Evolutionary conservation across 2,797 vertebrate genomes (phyloP).

Genomic region (Catostomus latipinnis): DNA sequence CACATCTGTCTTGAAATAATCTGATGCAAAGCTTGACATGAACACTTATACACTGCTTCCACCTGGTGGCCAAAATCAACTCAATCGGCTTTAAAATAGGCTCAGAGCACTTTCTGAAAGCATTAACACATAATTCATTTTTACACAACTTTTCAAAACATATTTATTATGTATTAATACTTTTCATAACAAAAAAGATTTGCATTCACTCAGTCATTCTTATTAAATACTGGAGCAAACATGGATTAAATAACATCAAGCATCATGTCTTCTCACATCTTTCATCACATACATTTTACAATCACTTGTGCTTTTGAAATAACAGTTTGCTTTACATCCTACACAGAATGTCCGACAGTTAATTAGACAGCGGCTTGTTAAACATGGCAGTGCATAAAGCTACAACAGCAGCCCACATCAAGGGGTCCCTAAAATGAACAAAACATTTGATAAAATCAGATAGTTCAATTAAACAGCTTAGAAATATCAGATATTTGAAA

Average conservation of each 20-base stretch:
- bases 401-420: neutral
- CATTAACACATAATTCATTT: neutral
- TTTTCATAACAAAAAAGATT: neutral
- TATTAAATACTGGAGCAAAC: neutral
- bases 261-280: neutral
- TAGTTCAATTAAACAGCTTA: neutral
- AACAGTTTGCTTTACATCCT: neutral
- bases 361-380: neutral
- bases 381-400: neutral
- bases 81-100: neutral
- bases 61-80: conserved; percentile 42
- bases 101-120: neutral
- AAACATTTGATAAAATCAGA: neutral
- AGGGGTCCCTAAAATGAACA: neutral
- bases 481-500: neutral
- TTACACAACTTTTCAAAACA: neutral
- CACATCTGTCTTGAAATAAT: neutral
- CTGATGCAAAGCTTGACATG: no score
- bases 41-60: conserved; percentile 39
- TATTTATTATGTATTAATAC: neutral
- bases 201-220: neutral
- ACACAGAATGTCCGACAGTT: neutral
- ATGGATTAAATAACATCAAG: conserved; percentile 9
- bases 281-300: neutral
- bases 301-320: neutral